Conservation (phyloP, 1,140 invertebrate genomes). For the Helicoverpa armigera region DNA sequence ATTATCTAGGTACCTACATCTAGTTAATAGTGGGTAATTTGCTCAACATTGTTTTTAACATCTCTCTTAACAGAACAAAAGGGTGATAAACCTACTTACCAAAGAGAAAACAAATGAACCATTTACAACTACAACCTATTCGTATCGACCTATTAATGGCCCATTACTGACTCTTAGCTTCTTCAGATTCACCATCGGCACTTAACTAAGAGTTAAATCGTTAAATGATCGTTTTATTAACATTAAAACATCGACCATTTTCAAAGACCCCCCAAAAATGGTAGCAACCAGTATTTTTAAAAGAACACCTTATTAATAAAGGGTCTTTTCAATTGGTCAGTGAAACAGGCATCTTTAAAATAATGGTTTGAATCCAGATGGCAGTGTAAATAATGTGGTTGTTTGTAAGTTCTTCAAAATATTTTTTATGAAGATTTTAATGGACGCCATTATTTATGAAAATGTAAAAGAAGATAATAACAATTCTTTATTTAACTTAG, state of each 20-base stretch:
- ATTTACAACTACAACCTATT: neutral
- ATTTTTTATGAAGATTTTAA: neutral
- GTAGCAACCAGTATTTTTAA: neutral
- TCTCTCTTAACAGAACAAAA: neutral
- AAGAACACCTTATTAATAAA: neutral
- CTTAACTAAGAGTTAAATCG: neutral
- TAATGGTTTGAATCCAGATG: neutral
- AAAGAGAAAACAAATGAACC: neutral
- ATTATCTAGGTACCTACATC: neutral
- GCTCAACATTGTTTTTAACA: neutral
- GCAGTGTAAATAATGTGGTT: neutral
- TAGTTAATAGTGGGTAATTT: too few species aligned
- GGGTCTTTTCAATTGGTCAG: neutral
- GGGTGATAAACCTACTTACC: slow-evolving; percentile 15
- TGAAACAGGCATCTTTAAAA: neutral
- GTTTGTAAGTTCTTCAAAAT: neutral
- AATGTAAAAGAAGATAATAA: neutral
- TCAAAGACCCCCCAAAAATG: neutral
- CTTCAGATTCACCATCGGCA: neutral
- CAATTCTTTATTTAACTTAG: neutral
- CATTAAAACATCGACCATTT: neutral
- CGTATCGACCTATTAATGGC: neutral
- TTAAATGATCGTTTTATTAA: slow-evolving; percentile 4
- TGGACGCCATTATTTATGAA: neutral
- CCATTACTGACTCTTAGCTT: slow-evolving; percentile 2